Base-by-base conservation (phyloP, 2,888 invertebrate genomes). In the Mechanitis mazaeus region DNA sequence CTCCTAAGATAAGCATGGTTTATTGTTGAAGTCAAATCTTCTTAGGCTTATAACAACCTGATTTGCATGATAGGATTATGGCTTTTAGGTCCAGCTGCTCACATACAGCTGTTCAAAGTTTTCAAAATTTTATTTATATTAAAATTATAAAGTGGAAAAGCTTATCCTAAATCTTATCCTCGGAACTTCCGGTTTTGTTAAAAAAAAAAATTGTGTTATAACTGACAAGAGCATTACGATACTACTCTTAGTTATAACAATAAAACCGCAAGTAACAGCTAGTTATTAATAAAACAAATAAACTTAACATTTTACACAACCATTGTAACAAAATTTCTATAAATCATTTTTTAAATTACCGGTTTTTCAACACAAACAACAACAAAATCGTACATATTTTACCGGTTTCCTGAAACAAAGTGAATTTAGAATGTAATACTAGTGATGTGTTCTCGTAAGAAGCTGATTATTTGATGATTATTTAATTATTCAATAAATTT, bases 1-100 rank as follows among this genome's bases (percentile, higher is more conserved):
- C 70, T 73, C 67, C 71, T 69, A 64, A 71, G 74, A 73, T 74
- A 74, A 71, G 72, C 70, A 69, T 69, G 69, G 72, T 72, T 71
- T 68, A 73, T 72, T 69, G 71, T 68, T 69, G 65, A 56, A 69
- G 66, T 67, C 67, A 70, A 71, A 71, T 71, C 69, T 70, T 66
- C 70, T 69, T 68, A 66, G 64, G 66, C 67, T 68, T 71, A 65
- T 71, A 71, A 69, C 69, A 71, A 61, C 66, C 65, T 61, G 68
- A 57, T 64, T 66, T 69, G 64, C 68, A 65, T 38, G 61, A 61
- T 60, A 60, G 58, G 64, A 62, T 66, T 66, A 66, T 58, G 61
- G 47, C 45, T 3, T 6, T 35, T 5, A 42, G 42, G 3, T 9
- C 9, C 7, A 31, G 7, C 7, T 28, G 6, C 31, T 31, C 31